A percentile compares a stretch with the other conserved stretches of the same genome.
phyloP scores from a whole-genome alignment of 1,140 invertebrate species.

The Oscheius sp. region DNA sequence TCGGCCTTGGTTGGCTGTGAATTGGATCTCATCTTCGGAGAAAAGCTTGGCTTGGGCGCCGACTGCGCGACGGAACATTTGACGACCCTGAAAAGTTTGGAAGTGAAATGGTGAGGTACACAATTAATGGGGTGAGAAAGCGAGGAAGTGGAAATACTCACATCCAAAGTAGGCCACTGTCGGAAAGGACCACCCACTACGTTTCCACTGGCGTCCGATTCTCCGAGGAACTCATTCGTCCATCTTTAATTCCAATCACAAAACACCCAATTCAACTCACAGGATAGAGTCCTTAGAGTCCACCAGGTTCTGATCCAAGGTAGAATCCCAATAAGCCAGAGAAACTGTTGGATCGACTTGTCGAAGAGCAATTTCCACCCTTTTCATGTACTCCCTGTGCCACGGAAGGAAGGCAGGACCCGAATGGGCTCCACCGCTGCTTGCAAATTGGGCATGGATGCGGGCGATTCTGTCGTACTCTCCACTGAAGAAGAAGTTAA shows the following conservation, averaged over 20 bases:
- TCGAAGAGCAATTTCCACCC: conserved; percentile 40
- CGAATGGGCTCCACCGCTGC: conserved; percentile 39
- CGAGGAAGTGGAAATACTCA: not conserved
- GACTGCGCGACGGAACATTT: not conserved
- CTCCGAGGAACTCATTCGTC: conserved; percentile 29
- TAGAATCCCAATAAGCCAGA: conserved; percentile 47
- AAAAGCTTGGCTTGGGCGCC: conserved; percentile 23
- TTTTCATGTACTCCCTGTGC: conserved; percentile 43
- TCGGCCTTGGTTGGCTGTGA: conserved; percentile 1
- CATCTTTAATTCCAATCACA: too few species aligned
- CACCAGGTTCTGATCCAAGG: conserved; percentile 42
- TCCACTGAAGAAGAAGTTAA: conserved; percentile 35
- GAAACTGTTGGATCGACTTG: conserved; percentile 38
- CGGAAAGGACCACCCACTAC: conserved; percentile 53
- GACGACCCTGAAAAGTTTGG: conserved; percentile 6
- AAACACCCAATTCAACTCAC: too few species aligned
- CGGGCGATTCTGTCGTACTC: conserved; percentile 37
- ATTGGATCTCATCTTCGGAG: conserved; percentile 18
- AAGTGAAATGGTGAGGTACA: too few species aligned
- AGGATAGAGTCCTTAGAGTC: conserved; percentile 41
- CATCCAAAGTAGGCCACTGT: conserved; percentile 64
- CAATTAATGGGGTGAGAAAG: not conserved
- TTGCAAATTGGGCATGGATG: conserved; percentile 35
- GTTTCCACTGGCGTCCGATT: conserved; percentile 43
- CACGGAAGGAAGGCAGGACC: conserved; percentile 46